Conservation (phyloP, 1,140 invertebrate genomes). For the Bombus polaris region DNA sequence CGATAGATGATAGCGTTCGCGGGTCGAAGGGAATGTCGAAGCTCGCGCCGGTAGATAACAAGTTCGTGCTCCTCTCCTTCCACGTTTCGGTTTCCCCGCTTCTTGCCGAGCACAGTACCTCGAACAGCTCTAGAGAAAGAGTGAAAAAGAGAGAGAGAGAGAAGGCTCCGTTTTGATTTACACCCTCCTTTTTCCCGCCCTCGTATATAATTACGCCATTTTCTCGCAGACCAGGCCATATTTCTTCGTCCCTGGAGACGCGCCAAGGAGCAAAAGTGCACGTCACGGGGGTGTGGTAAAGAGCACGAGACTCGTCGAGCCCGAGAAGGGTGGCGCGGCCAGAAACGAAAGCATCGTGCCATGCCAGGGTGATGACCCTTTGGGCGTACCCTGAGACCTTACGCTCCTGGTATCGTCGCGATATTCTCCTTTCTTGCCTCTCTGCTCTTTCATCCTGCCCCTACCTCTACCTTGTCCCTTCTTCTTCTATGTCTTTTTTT, state of each 20-base stretch:
- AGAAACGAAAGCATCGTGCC: conserved; percentile 35
- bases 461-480: background rate
- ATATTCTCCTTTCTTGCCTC: conserved; percentile 29
- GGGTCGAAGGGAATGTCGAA: conserved; percentile 21
- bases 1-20: background rate
- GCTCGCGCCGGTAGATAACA: background rate
- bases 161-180: conserved; percentile 61
- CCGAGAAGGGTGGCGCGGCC: conserved; percentile 9
- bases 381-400: conserved; percentile 61
- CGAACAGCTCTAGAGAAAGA: background rate
- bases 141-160: background rate
- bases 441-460: conserved; percentile 5
- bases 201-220: conserved; percentile 70
- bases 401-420: conserved; percentile 57
- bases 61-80: conserved; percentile 7
- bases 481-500: conserved; percentile 5
- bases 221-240: conserved; percentile 66
- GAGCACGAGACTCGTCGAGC: conserved; percentile 40
- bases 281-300: conserved; percentile 55
- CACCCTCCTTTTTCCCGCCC: conserved; percentile 50
- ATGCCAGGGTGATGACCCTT: conserved; percentile 60
- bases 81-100: conserved; percentile 2
- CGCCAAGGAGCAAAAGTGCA: conserved; percentile 66
- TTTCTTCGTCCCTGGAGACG: conserved; percentile 68
- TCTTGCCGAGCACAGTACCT: no score